Conservation (phyloP, 2,113 vertebrate species). For the Progne subis region DNA sequence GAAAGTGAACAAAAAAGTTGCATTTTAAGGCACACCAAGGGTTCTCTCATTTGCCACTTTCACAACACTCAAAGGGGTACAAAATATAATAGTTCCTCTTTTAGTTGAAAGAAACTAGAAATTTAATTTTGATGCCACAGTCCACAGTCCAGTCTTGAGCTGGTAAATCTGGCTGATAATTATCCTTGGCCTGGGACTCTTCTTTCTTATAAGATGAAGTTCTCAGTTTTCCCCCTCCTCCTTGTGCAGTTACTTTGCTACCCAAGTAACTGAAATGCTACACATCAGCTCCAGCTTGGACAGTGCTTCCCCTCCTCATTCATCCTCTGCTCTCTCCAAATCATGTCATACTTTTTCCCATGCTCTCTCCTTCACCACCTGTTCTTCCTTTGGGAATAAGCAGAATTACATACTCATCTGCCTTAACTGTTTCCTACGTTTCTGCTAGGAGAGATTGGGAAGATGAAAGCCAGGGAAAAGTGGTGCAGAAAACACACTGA, state of each 20-base stretch:
- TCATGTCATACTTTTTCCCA: neutral
- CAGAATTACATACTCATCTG: neutral
- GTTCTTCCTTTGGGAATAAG: neutral
- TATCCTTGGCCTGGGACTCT: neutral
- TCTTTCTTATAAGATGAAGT: neutral
- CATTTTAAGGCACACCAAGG: neutral
- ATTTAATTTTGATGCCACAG: neutral
- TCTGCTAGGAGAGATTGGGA: neutral
- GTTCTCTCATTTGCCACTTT: neutral
- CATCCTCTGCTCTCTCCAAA: neutral
- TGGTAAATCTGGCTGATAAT: neutral
- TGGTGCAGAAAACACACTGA: neutral
- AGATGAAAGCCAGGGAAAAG: neutral
- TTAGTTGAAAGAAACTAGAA: neutral
- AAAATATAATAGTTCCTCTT: neutral
- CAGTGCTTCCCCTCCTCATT: neutral
- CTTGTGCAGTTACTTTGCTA: neutral
- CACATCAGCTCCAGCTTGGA: neutral
- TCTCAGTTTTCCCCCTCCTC: neutral
- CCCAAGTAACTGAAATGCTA: neutral
- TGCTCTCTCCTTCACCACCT: neutral
- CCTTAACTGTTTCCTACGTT: neutral
- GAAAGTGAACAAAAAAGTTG: neutral
- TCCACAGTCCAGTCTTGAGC: neutral
- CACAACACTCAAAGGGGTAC: neutral